Base-by-base conservation (phyloP, 2,888 invertebrate species). In the Zootermopsis nevadensis region DNA sequence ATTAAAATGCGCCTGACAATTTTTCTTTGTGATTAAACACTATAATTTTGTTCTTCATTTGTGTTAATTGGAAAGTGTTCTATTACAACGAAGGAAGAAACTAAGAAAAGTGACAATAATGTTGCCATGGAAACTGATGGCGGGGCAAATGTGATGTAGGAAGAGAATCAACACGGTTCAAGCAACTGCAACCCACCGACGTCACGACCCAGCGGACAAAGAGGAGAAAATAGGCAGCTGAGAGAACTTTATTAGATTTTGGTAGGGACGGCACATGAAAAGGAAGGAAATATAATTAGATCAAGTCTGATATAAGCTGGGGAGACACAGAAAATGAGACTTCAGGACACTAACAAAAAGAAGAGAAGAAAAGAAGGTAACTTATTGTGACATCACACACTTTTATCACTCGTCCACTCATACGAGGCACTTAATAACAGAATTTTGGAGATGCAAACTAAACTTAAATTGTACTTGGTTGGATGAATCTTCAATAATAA, bases 91-190 rank as follows among this genome's bases (percentile, higher is more conserved):
- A 33, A 31, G 8, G 69, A 69, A 31, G 33, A 33, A 31, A 69
- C 2, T 31, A 30, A 31, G 24, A 48, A 27, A 33, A 19, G 33
- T 69, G 69, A 69, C 69, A 69, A 33, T 69, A 69, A 69, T 33
- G 69, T 69, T 69, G 4, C 69, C 69, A 69, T 69, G 31, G 69
- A 0, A 69, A 69, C 69, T 69, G 31, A 33, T 33, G 60, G 60
- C 15, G 60, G 4, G n/a, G 27, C n/a, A 60, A n/a, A 27, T 27
- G 60, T 55, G 55, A 55, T 60, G 60, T 60, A 33, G 69, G 69
- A 33, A 69, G 31, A 69, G 69, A 69, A 69, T 69, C 69, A 69
- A 69, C 69, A 69, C 27, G 60, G n/a, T 27, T 60, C n/a, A 27
- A 30, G 27, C 6, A 24, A 27, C 66, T 66, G 66, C 7, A 66